phyloP scores from a whole-genome alignment of 2,888 invertebrate species.

The Podotricha telesiphe region DNA sequence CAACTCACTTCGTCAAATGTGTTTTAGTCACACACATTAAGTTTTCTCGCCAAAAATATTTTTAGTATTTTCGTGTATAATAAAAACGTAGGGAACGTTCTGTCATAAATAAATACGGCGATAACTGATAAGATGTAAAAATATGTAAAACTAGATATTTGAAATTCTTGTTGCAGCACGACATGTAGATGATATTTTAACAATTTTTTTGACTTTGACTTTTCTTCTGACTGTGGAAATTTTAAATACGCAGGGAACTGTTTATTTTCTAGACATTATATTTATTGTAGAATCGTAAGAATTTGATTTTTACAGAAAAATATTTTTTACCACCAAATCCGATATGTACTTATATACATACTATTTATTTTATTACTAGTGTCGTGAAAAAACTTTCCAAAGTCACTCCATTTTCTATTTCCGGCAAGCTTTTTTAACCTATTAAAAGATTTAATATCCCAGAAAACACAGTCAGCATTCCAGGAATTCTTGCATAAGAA shows the following conservation, averaged over 20 bases:
- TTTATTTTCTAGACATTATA: background rate
- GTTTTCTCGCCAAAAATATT: slow-evolving; percentile 8
- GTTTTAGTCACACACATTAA: slow-evolving; percentile 6
- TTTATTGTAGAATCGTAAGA: background rate
- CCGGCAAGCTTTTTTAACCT: too few relatives aligned
- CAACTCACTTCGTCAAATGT: slow-evolving; percentile 9
- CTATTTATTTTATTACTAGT: too few relatives aligned
- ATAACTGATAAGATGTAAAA: slow-evolving; percentile 20
- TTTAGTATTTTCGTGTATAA: slow-evolving; percentile 8
- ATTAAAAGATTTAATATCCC: background rate
- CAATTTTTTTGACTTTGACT: slow-evolving; percentile 3
- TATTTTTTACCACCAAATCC: too few relatives aligned
- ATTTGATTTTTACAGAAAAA: background rate
- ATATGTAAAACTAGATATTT: slow-evolving; percentile 22
- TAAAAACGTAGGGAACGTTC: slow-evolving; percentile 1
- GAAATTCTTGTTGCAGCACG: slow-evolving; percentile 22
- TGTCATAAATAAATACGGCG: slow-evolving; percentile 20
- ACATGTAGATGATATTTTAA: slow-evolving; percentile 19
- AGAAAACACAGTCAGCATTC: background rate
- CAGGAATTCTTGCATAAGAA: slow-evolving; percentile 19
- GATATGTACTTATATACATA: too few relatives aligned
- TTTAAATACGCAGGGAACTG: slow-evolving; percentile 3
- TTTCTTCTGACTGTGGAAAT: too few relatives aligned
- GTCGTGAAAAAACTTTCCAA: too few relatives aligned
- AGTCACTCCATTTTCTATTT: too few relatives aligned